A percentile compares a stretch with the other conserved stretches of the same genome.
Evolutionary conservation across 2,113 vertebrate species (phyloP).

Genomic region (Cyanistes caeruleus): DNA sequence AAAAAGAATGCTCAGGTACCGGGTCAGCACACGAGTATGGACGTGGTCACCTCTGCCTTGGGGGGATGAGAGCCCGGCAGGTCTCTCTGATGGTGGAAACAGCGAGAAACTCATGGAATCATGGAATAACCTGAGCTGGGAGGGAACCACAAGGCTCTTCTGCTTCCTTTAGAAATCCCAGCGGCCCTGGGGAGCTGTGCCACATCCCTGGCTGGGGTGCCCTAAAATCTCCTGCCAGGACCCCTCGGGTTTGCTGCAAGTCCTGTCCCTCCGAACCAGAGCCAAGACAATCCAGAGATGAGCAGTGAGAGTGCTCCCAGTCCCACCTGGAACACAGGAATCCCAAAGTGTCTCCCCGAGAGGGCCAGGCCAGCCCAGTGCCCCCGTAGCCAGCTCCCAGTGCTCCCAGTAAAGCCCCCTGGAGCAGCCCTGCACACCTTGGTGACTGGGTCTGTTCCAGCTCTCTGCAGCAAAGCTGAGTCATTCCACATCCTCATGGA

Average conservation of each 20-base stretch:
- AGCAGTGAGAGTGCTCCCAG: background rate
- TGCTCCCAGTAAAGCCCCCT: background rate
- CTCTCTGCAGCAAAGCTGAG: background rate
- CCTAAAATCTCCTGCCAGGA: background rate
- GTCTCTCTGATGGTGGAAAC: accelerated
- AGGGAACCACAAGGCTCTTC: background rate
- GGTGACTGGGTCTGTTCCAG: background rate
- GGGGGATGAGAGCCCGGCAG: background rate
- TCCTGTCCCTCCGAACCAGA: background rate
- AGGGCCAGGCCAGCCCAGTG: background rate
- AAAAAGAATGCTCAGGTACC: too few relatives aligned
- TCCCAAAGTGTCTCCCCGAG: background rate
- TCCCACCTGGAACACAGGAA: accelerated
- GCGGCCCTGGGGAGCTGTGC: accelerated
- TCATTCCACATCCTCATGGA: background rate
- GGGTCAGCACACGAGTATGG: background rate
- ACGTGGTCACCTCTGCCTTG: accelerated
- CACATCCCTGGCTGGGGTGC: background rate
- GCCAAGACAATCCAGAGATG: accelerated
- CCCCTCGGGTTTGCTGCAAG: accelerated
- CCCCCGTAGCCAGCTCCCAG: background rate
- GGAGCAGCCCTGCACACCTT: background rate
- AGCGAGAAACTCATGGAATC: background rate
- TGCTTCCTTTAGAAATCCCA: background rate
- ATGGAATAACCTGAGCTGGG: background rate